phyloP scores from a whole-genome alignment of 2,888 invertebrate species.

The Notodonta dromedarius region DNA sequence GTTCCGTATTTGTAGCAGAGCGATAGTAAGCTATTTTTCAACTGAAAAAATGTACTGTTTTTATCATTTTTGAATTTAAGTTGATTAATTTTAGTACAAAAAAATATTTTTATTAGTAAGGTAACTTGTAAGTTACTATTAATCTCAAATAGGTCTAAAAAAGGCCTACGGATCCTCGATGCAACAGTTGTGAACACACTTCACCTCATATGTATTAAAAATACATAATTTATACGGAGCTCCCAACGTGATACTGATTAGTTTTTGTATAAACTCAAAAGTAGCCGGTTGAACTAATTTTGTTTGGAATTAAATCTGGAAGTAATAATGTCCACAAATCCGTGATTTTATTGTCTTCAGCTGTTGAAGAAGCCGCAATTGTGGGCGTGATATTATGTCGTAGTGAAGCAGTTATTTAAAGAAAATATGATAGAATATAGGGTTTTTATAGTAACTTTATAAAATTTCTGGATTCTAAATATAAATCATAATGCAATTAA shows the following conservation, averaged over 20 bases:
- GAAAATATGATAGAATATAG: background rate
- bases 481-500: no score
- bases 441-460: no score
- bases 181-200: background rate
- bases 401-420: conserved; percentile 15
- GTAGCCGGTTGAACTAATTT: conserved; percentile 66
- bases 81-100: no score
- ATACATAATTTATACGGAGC: conserved; percentile 59
- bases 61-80: no score
- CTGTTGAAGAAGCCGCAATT: conserved; percentile 73
- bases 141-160: background rate
- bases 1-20: conserved; percentile 20
- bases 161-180: background rate
- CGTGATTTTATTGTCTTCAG: conserved; percentile 65
- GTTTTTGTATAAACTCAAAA: conserved; percentile 63
- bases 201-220: conserved; percentile 41
- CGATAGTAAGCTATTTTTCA: background rate
- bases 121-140: background rate
- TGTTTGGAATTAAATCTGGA: conserved; percentile 65
- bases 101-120: no score
- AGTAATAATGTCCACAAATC: conserved; percentile 66
- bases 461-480: no score
- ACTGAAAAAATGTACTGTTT: no score
- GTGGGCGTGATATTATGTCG: conserved; percentile 47
- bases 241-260: conserved; percentile 62